phyloP scores from a whole-genome alignment of 1,140 invertebrate genomes.

The Drosophila bocqueti region DNA sequence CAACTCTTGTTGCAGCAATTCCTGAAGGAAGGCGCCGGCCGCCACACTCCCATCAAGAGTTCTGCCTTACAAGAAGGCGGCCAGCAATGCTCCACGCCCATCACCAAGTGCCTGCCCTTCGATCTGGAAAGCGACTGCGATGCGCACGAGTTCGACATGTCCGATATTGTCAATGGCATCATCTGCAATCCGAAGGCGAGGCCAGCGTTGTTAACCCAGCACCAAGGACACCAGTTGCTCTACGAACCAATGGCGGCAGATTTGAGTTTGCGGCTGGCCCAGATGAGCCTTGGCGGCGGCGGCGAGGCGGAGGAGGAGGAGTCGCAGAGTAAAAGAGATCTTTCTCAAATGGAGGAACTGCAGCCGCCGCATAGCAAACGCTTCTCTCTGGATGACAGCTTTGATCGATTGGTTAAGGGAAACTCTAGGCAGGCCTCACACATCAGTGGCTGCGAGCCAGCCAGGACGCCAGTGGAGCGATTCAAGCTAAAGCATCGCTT shows the following conservation, averaged over 20 bases:
- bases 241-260: constrained; percentile 63
- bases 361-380: constrained; percentile 40
- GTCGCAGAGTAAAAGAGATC: constrained; percentile 46
- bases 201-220: constrained; percentile 49
- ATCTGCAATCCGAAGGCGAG: constrained; percentile 78
- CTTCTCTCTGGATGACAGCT: constrained; percentile 67
- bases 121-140: constrained; percentile 81
- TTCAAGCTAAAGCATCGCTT: constrained; percentile 61
- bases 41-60: constrained; percentile 32
- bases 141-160: constrained; percentile 86
- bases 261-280: constrained; percentile 57
- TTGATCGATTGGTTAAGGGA: constrained; percentile 70
- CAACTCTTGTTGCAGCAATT: constrained; percentile 84
- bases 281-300: constrained; percentile 39
- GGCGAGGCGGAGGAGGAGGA: constrained; percentile 7
- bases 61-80: constrained; percentile 23
- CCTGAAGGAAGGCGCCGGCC: constrained; percentile 47
- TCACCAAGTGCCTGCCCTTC: constrained; percentile 59
- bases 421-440: constrained; percentile 23
- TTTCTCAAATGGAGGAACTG: constrained; percentile 35
- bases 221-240: constrained; percentile 58
- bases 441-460: constrained; percentile 1
- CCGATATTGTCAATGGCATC: constrained; percentile 87
- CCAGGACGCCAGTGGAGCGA: constrained; percentile 56
- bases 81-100: constrained; percentile 72